phyloP scores from a whole-genome alignment of 1,140 invertebrate genomes.

The roundworm (Caenorhabditis elegans) region WBcel235 BX284605.5:2582501-2583000 shows the following conservation, averaged over 20 bases:
- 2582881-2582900: neutral
- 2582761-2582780: neutral
- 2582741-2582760: neutral
- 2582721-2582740: neutral
- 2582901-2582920: neutral
- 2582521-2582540: too few species aligned
- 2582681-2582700: neutral
- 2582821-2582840: neutral
- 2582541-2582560: too few species aligned
- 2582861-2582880: neutral
- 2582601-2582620: too few species aligned
- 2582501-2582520: too few species aligned
- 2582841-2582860: neutral
- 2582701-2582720: neutral
- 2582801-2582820: neutral
- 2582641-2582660: too few species aligned
- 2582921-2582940: neutral
- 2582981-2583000: constrained; percentile 51
- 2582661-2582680: too few species aligned
- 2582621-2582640: too few species aligned
- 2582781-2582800: neutral
- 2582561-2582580: too few species aligned
- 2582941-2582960: neutral
- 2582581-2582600: neutral
- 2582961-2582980: constrained; percentile 42